Evolutionary conservation across 2,888 invertebrate genomes (phyloP).

Genomic region (Nymphalis polychloros): DNA sequence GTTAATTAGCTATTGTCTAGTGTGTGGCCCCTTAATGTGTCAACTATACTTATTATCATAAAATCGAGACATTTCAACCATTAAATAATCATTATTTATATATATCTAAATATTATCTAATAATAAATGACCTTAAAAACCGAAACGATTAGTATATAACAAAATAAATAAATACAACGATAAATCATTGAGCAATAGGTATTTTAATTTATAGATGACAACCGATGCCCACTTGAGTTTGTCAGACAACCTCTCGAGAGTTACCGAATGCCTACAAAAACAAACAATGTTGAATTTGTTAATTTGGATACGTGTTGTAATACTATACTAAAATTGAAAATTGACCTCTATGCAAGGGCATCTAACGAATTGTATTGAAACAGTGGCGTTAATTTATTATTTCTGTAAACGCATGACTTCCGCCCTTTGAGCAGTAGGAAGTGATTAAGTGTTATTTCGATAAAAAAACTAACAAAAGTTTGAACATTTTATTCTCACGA

Average conservation of each 20-base stretch:
- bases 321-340: constrained; percentile 59
- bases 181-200: constrained; percentile 33
- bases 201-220: constrained; percentile 40
- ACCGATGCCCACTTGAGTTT: constrained; percentile 58
- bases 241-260: constrained; percentile 68
- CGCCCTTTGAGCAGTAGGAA: constrained; percentile 78
- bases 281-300: constrained; percentile 62
- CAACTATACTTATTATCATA: neutral
- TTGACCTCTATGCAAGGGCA: constrained; percentile 75
- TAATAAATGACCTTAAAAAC: neutral
- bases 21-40: too few species aligned
- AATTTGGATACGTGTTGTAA: constrained; percentile 66
- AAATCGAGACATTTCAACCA: neutral
- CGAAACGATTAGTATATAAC: neutral
- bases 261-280: constrained; percentile 68
- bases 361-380: constrained; percentile 59
- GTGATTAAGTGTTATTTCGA: constrained; percentile 72
- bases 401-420: constrained; percentile 74
- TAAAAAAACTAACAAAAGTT: constrained; percentile 74
- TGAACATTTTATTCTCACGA: constrained; percentile 68
- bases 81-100: too few species aligned
- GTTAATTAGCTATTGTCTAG: too few species aligned
- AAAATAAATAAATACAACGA: constrained; percentile 12
- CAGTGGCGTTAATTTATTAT: constrained; percentile 74
- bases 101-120: too few species aligned